Conservation (phyloP, 2,888 invertebrate species). For the Ametastegia equiseti region DNA sequence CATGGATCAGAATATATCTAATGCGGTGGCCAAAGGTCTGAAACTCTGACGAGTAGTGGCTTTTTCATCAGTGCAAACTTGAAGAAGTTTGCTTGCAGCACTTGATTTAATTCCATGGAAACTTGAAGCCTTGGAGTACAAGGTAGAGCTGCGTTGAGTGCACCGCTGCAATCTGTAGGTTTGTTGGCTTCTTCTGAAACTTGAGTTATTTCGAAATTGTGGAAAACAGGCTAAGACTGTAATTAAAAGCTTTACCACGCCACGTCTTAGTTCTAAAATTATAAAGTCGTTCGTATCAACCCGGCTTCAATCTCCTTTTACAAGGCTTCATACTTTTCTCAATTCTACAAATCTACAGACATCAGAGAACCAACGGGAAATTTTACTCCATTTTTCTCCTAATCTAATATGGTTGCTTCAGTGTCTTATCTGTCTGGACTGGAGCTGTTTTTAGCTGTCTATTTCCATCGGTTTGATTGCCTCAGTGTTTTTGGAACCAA, state of each 20-base stretch:
- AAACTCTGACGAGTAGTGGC: neutral
- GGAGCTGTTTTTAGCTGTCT: neutral
- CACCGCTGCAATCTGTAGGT: constrained; percentile 17
- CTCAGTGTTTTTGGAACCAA: neutral
- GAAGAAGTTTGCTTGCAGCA: constrained; percentile 29
- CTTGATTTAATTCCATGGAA: constrained; percentile 27
- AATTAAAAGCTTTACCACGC: constrained; percentile 43
- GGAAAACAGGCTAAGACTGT: constrained; percentile 25
- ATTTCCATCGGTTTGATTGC: neutral
- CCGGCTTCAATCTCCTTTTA: constrained; percentile 9
- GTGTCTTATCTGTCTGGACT: neutral
- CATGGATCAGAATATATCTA: neutral
- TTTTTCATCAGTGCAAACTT: constrained; percentile 9
- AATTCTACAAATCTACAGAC: neutral
- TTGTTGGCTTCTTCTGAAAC: constrained; percentile 27
- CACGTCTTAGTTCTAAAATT: constrained; percentile 13
- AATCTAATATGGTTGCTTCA: neutral
- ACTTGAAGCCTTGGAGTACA: constrained; percentile 10
- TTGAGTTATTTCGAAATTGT: constrained; percentile 41
- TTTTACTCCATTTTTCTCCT: neutral
- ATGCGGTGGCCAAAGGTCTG: neutral
- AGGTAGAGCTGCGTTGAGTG: constrained; percentile 20
- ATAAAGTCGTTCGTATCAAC: constrained; percentile 36
- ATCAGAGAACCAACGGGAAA: neutral
- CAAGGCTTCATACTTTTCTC: neutral